Percentiles rank a stretch among this genome's conserved stretches.
phyloP scores from a whole-genome alignment of 2,797 vertebrate species.

The Anableps anableps region DNA sequence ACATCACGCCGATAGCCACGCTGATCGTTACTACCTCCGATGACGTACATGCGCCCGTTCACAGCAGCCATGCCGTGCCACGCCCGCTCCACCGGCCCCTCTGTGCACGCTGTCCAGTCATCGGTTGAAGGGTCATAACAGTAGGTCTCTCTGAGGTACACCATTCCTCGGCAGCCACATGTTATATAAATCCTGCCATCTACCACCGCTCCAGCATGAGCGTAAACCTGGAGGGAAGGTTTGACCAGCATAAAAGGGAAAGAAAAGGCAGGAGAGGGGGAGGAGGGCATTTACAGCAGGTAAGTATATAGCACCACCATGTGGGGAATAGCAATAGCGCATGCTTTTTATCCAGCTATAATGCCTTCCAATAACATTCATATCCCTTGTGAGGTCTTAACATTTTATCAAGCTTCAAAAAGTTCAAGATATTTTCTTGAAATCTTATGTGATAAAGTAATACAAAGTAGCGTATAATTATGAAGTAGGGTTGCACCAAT shows the following conservation, averaged over 20 bases:
- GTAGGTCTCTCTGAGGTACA: conserved; percentile 91
- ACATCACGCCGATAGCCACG: conserved; percentile 90
- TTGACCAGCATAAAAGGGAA: neutral
- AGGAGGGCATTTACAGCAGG: neutral
- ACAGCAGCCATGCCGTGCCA: conserved; percentile 94
- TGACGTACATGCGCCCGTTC: conserved; percentile 87
- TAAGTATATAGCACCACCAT: conserved; percentile 41
- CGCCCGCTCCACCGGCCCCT: conserved; percentile 89
- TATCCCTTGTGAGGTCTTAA: neutral
- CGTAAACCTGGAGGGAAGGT: conserved; percentile 86
- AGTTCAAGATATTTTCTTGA: too few relatives aligned
- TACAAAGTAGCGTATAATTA: neutral
- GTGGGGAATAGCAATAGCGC: conserved; percentile 37
- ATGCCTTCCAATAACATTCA: neutral
- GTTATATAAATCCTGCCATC: conserved; percentile 92
- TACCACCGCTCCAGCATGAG: conserved; percentile 88
- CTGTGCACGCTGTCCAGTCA: conserved; percentile 84
- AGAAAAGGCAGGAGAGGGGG: too few relatives aligned
- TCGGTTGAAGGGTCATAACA: conserved; percentile 88
- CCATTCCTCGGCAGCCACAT: conserved; percentile 88
- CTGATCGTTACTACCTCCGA: conserved; percentile 94
- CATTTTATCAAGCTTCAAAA: neutral
- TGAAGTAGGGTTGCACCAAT: too few relatives aligned
- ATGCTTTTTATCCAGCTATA: neutral
- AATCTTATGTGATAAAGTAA: neutral